A percentile compares a stretch with the other conserved stretches of the same genome.
Conservation (phyloP, 2,888 invertebrate genomes). For the Horisme vitalbata region DNA sequence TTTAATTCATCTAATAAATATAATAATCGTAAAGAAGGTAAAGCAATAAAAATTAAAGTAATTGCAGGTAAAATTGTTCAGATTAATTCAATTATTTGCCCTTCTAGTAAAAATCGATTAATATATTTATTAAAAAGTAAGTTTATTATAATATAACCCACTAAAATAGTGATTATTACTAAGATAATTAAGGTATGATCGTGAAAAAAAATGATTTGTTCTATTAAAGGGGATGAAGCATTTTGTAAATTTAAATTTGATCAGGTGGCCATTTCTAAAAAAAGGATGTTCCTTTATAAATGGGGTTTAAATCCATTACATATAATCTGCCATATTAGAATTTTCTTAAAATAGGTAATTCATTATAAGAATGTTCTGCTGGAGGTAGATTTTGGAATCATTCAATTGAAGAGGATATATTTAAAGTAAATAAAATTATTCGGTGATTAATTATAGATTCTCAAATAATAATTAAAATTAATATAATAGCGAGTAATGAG, state of each 20-base stretch:
- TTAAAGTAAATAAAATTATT: slow-evolving; percentile 72
- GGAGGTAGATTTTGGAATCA: slow-evolving; percentile 83
- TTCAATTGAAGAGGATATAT: slow-evolving; percentile 83
- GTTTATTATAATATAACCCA: slow-evolving; percentile 80
- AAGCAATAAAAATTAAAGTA: slow-evolving; percentile 84
- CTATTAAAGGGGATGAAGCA: slow-evolving; percentile 84
- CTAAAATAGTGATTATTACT: slow-evolving; percentile 84
- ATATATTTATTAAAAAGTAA: slow-evolving; percentile 82
- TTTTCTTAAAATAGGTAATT: slow-evolving; percentile 81
- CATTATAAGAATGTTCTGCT: slow-evolving; percentile 83
- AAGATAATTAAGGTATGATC: slow-evolving; percentile 84
- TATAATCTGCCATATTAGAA: slow-evolving; percentile 84
- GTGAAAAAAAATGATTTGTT: slow-evolving; percentile 86
- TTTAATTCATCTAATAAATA: slow-evolving; percentile 85
- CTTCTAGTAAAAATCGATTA: slow-evolving; percentile 82
- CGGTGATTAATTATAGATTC: slow-evolving; percentile 82
- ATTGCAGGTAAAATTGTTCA: slow-evolving; percentile 85
- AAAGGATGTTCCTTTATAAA: slow-evolving; percentile 84
- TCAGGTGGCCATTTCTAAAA: slow-evolving; percentile 85
- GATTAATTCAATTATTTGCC: slow-evolving; percentile 85
- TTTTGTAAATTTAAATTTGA: slow-evolving; percentile 83
- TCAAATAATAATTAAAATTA: slow-evolving; percentile 85
- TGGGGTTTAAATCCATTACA: slow-evolving; percentile 86
- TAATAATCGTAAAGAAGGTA: slow-evolving; percentile 84
- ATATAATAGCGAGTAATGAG: slow-evolving; percentile 82